phyloP scores from a whole-genome alignment of 2,888 invertebrate species.

The Danaus chrysippus region DNA sequence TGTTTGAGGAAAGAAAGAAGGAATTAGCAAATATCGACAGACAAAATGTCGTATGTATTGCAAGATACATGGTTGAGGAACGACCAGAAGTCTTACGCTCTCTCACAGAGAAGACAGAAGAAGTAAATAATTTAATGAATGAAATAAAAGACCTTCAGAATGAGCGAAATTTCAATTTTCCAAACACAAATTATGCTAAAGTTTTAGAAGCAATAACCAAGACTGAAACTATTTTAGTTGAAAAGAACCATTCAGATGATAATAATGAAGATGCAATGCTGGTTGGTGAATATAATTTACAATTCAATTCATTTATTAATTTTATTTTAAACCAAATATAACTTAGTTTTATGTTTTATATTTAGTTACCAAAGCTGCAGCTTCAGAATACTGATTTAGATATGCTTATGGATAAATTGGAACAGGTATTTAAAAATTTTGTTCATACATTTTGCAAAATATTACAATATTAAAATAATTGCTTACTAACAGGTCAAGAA shows the following conservation, averaged over 20 bases:
- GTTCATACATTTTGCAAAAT: slow-evolving; percentile 28
- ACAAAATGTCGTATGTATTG: slow-evolving; percentile 50
- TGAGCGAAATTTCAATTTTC: background rate
- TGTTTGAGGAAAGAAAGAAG: slow-evolving; percentile 43
- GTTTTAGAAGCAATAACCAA: background rate
- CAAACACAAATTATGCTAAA: slow-evolving; percentile 9
- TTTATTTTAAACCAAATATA: background rate
- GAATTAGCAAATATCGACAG: slow-evolving; percentile 40
- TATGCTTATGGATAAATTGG: slow-evolving; percentile 47
- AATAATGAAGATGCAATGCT: slow-evolving; percentile 28
- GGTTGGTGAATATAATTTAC: slow-evolving; percentile 25
- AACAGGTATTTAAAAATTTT: slow-evolving; percentile 45
- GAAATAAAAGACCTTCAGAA: slow-evolving; percentile 20
- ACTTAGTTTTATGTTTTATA: slow-evolving; percentile 24
- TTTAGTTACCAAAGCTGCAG: slow-evolving; percentile 59
- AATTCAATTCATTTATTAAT: background rate
- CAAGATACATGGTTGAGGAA: slow-evolving; percentile 49
- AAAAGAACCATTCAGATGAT: background rate
- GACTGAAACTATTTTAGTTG: background rate
- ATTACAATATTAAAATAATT: background rate
- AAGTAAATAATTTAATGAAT: slow-evolving; percentile 34
- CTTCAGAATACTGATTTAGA: slow-evolving; percentile 49
- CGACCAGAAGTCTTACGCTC: slow-evolving; percentile 42
- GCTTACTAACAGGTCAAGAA: slow-evolving; percentile 45
- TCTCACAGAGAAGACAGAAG: slow-evolving; percentile 41